Percentiles rank a stretch among this genome's conserved stretches.
Evolutionary conservation across 30 jellyfish, hydroid and myxozoan genomes (phyloP).

Genomic region (Clytia hemisphaerica): DNA sequence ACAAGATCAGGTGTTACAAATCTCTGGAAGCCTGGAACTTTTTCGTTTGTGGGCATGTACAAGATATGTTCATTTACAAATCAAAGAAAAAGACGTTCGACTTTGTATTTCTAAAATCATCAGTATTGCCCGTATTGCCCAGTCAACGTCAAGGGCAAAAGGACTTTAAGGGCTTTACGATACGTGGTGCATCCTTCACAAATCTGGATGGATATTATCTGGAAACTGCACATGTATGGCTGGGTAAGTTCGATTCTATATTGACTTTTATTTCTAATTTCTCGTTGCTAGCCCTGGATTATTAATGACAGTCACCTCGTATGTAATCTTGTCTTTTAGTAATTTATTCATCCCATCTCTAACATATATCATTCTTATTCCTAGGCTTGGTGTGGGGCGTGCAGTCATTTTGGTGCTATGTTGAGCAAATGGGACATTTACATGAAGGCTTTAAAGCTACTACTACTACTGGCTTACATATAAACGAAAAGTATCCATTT

Average conservation of each 20-base stretch:
- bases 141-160: conserved; percentile 6
- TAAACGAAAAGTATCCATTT: not conserved
- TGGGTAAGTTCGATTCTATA: not conserved
- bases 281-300: not conserved
- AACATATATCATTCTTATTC: no score
- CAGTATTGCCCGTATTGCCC: not conserved
- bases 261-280: not conserved
- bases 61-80: not conserved
- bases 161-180: not conserved
- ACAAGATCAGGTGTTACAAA: no score
- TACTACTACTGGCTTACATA: not conserved
- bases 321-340: no score
- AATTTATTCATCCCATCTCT: no score
- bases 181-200: not conserved
- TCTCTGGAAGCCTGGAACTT: not conserved
- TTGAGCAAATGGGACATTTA: not conserved
- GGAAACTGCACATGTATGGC: not conserved
- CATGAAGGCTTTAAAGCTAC: not conserved
- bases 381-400: not conserved
- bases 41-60: not conserved
- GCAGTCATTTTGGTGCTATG: not conserved
- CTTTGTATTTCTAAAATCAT: not conserved
- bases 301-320: not conserved
- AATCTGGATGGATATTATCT: not conserved
- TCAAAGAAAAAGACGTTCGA: not conserved